These are phyloP conservation scores for Apamea crenata DNA, from an alignment of 2,888 invertebrate species.

Conservation along the genomic window DNA sequence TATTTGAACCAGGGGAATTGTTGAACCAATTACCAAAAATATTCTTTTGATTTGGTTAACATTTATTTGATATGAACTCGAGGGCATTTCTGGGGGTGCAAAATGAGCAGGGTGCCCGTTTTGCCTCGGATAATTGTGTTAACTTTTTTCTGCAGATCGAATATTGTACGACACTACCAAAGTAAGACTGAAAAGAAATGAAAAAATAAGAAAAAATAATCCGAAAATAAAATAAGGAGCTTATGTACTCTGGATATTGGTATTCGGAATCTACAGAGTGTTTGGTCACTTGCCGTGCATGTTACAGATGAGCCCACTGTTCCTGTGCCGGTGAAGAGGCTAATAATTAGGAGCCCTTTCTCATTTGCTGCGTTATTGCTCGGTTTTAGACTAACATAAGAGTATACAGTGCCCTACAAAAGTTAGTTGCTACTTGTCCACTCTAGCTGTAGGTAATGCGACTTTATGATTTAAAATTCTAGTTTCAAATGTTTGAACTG, in stretches of 20 bases:
- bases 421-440: neutral
- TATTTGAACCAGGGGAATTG: neutral
- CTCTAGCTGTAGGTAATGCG: too few relatives aligned
- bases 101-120: neutral
- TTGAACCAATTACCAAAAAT: too few relatives aligned
- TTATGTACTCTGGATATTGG: neutral
- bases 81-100: neutral
- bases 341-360: neutral
- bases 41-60: too few relatives aligned
- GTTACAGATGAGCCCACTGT: neutral
- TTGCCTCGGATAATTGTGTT: neutral
- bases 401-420: neutral
- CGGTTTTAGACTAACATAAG: neutral
- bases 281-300: neutral
- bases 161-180: neutral
- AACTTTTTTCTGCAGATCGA: neutral
- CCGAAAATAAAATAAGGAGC: too few relatives aligned
- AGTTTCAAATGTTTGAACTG: too few relatives aligned
- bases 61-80: too few relatives aligned
- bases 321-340: neutral
- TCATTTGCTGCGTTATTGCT: neutral
- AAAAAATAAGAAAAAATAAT: neutral
- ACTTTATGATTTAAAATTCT: too few relatives aligned
- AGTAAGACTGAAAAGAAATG: neutral
- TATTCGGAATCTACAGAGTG: neutral